Evolutionary conservation across 1,140 invertebrate species (phyloP).

Genomic region (Diploscapter pachys): DNA sequence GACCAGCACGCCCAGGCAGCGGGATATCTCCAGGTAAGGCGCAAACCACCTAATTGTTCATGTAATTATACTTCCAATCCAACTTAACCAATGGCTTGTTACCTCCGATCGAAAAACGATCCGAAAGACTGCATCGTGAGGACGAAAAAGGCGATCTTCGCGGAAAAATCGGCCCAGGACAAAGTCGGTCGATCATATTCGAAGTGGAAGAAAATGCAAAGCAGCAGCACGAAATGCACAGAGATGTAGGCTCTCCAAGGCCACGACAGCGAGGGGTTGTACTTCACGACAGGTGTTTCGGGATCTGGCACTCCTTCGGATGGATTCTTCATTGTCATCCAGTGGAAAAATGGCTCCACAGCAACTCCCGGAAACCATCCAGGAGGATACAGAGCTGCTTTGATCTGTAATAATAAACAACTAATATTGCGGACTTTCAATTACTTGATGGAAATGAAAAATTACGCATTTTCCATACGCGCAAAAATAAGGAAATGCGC

Average conservation of each 20-base stretch:
- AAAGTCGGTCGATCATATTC: constrained; percentile 53
- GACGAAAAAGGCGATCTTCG: constrained; percentile 56
- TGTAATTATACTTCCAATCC: no score
- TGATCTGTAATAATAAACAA: constrained; percentile 8
- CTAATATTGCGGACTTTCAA: no score
- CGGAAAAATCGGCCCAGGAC: constrained; percentile 44
- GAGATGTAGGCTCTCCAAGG: constrained; percentile 49
- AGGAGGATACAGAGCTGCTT: constrained; percentile 52
- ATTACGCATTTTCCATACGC: no score
- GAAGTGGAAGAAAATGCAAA: constrained; percentile 57
- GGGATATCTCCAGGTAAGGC: constrained; percentile 47
- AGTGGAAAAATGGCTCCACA: constrained; percentile 52
- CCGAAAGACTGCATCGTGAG: constrained; percentile 55
- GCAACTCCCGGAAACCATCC: constrained; percentile 52
- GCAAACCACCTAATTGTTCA: constrained; percentile 46
- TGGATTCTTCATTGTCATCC: constrained; percentile 45
- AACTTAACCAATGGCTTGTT: no score
- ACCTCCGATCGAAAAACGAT: constrained; percentile 49
- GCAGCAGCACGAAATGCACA: constrained; percentile 50
- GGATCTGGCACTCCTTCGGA: constrained; percentile 49
- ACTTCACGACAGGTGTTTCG: constrained; percentile 46
- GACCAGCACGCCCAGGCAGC: constrained; percentile 46
- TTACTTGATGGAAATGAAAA: no score
- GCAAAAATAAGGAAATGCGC: no score
- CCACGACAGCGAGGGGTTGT: constrained; percentile 44